Base-by-base conservation (phyloP, 2,888 invertebrate genomes). In the Andrena camellia region DNA sequence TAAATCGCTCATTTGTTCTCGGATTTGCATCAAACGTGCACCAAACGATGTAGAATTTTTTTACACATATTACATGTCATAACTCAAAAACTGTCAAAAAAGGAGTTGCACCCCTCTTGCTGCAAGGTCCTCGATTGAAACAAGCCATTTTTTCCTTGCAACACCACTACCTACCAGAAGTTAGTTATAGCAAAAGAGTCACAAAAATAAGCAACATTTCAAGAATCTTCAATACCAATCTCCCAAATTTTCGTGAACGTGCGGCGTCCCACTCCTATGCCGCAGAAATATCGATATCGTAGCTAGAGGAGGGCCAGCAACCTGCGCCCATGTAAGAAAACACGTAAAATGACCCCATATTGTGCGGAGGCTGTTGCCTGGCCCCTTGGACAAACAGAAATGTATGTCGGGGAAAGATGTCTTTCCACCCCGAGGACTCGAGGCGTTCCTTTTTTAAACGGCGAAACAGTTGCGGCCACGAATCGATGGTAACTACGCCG, bases 401-500 rank as follows among this genome's bases (percentile, higher is more conserved):
- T 92, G 91, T 92, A 92, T 90, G 92, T 88, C 79, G 88, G 89
- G 90, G 89, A 91, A 92, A 92, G 93, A 92, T 92, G 93, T 93
- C 90, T 92, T 91, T 90, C 89, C 91, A 89, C 88, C 88, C 89
- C 88, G 73, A 82, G 87, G 89, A 91, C 90, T 90, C 87, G 89
- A 87, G 89, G 92, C 90, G 90, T 92, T 92, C 87, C 91, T 93
- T 93, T 93, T 93, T 93, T 93, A 90, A 93, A 92, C 92, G 91
- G 86, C 91, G 93, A 92, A 93, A 93, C 93, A 93, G 93, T 93
- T 93, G 93, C 93, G 93, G 89, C 93, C 93, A 93, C 93, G 92
- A 94, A 94, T 94, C 93, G 93, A 94, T 94, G 93, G 93, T 93
- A 93, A 93, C 93, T 93, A 92, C 93, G 92, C 90, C 90, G 91